These are phyloP conservation scores for Crocuta crocuta DNA, from an alignment of 2,113 vertebrate genomes.

Conservation along the genomic window DNA sequence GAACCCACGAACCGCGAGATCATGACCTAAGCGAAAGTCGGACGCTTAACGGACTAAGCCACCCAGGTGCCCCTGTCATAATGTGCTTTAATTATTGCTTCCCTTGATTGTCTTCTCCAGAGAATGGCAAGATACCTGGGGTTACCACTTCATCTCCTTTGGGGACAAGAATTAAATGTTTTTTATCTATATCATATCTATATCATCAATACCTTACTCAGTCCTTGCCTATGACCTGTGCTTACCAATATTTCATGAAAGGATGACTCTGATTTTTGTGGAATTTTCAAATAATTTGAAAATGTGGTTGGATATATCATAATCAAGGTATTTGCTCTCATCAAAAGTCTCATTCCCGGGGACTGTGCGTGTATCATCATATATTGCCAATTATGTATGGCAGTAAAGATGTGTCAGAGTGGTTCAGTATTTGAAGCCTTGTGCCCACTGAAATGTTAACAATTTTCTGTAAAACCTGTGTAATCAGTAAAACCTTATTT, in stretches of 20 bases:
- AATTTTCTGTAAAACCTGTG: not conserved
- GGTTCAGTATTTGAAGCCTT: not conserved
- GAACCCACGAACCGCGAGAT: no score
- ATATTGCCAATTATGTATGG: not conserved
- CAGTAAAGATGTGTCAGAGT: not conserved
- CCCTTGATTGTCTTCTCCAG: not conserved
- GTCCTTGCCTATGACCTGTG: no score
- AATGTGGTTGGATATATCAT: not conserved
- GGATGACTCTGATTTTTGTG: not conserved
- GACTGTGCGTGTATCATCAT: not conserved
- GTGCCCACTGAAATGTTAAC: not conserved
- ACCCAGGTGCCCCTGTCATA: no score
- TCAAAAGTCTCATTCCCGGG: not conserved
- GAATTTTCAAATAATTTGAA: not conserved
- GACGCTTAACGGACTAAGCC: no score
- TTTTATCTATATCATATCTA: fast-evolving
- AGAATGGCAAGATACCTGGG: not conserved
- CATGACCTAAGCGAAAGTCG: no score
- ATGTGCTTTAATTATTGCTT: not conserved
- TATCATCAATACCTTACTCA: not conserved
- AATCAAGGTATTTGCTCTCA: not conserved
- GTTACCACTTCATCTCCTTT: not conserved
- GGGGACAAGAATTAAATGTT: not conserved
- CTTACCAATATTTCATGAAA: not conserved
- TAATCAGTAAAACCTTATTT: not conserved